Base-by-base conservation (phyloP, 2,888 invertebrate species). In the Lithophane leautieri region DNA sequence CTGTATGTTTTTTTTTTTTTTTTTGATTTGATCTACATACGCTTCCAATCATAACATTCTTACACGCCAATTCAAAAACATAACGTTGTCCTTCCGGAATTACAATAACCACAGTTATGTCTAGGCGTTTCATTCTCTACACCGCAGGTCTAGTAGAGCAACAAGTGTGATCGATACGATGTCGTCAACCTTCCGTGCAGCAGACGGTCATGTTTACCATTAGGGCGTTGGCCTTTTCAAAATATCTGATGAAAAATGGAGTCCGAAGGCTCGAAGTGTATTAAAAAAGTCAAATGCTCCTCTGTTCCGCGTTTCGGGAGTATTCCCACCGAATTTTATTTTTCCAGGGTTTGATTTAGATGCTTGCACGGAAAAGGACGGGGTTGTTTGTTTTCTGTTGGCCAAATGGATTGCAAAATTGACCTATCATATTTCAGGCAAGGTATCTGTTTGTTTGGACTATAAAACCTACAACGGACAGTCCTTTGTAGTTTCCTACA, bases 131-230 rank as follows among this genome's bases (percentile, higher is more conserved):
- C 44, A 54, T 65, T 25, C 14, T 50, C 16, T 44, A 42, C 25
- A 47, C 25, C 9, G 12, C 58, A 71, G 47, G 54, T 60, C 68
- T 68, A 61, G 61, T 19, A 50, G 25, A 61, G 85, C 86, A 85
- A 86, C 87, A 86, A 83, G 85, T 83, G 40, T 65, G 73, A 85
- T 86, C 85, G 74, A 86, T 86, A 73, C 63, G 75, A 70, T 72
- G 87, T 82, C 85, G 77, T 67, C 76, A 82, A 80, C 85, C 85
- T 82, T 73, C 61, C 42, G 54, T 65, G 44, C 56, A 72, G 70
- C 75, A 85, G 76, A 73, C 76, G 22, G 68, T 56, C 71, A 71
- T 82, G 80, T 85, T 86, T 86, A 85, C 80, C 54, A 84, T 66
- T 42, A 74, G 83, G 72, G 52, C 76, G 44, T 79, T 82, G 54